phyloP scores from a whole-genome alignment of 1,140 invertebrate species.

The Neelides sp. region DNA sequence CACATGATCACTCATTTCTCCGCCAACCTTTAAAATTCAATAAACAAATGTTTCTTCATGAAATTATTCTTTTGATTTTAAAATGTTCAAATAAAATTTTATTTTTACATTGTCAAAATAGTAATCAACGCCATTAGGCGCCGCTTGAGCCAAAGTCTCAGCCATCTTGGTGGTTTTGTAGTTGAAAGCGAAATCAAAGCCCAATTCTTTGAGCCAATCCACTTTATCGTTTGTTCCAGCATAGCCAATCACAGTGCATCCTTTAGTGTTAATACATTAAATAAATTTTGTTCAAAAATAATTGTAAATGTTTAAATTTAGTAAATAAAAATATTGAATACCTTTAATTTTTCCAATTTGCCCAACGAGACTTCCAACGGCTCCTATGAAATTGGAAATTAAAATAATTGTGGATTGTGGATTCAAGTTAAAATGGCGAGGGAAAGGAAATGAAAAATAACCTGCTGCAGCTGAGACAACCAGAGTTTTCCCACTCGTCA shows the following conservation, averaged over 20 bases:
- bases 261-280: slow-evolving; percentile 32
- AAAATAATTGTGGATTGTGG: not conserved
- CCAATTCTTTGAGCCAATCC: slow-evolving; percentile 50
- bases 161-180: slow-evolving; percentile 50
- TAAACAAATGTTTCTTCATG: not conserved
- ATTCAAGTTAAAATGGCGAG: not conserved
- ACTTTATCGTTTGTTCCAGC: slow-evolving; percentile 56
- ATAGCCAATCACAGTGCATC: slow-evolving; percentile 56
- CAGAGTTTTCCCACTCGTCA: slow-evolving; percentile 52
- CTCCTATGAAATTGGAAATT: slow-evolving; percentile 34
- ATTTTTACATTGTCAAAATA: slow-evolving; percentile 58
- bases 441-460: not conserved
- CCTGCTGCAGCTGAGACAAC: slow-evolving; percentile 50
- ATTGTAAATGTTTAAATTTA: not conserved
- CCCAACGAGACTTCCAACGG: slow-evolving; percentile 55
- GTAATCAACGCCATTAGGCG: slow-evolving; percentile 54
- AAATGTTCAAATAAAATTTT: slow-evolving; percentile 22
- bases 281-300: not conserved
- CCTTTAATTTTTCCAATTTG: slow-evolving; percentile 58
- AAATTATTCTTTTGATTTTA: slow-evolving; percentile 9
- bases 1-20: slow-evolving; percentile 36
- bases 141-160: slow-evolving; percentile 44
- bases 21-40: slow-evolving; percentile 37
- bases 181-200: slow-evolving; percentile 55
- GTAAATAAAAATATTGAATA: slow-evolving; percentile 20